These are phyloP conservation scores for Rosalia funebris DNA, from an alignment of 2,888 invertebrate genomes.

Conservation along the genomic window DNA sequence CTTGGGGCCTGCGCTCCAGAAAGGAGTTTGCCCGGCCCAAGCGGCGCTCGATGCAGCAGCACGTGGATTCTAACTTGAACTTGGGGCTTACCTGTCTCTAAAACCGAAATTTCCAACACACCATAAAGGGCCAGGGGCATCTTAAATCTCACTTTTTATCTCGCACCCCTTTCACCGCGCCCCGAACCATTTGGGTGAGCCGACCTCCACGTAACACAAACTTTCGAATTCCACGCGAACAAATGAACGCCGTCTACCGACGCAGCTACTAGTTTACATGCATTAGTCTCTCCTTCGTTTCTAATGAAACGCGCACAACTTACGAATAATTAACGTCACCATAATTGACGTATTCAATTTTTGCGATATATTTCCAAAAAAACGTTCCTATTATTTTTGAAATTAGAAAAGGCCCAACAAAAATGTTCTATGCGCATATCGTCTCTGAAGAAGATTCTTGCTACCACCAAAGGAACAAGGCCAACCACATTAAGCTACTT, in stretches of 20 bases:
- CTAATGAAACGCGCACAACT: no score
- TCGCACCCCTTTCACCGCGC: constrained; percentile 6
- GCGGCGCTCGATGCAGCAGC: constrained; percentile 58
- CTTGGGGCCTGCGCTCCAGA: constrained; percentile 48
- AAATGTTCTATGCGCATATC: no score
- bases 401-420: no score
- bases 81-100: constrained; percentile 45
- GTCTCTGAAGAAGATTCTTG: no score
- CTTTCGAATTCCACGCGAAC: constrained; percentile 16
- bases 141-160: constrained; percentile 29
- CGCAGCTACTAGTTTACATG: no score
- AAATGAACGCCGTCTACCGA: neutral
- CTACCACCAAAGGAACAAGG: no score
- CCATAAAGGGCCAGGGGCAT: constrained; percentile 28
- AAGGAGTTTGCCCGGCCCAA: constrained; percentile 55
- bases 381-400: no score
- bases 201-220: constrained; percentile 14
- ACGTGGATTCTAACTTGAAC: constrained; percentile 49
- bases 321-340: no score
- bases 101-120: constrained; percentile 34
- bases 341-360: no score
- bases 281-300: no score
- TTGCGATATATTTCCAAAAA: no score
- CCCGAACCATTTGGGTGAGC: neutral
- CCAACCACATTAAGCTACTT: no score